Evolutionary conservation across 2,113 vertebrate species (phyloP), one percentile per base, ranked within the genome.

Genomic region (Corythaeola cristata): DNA sequence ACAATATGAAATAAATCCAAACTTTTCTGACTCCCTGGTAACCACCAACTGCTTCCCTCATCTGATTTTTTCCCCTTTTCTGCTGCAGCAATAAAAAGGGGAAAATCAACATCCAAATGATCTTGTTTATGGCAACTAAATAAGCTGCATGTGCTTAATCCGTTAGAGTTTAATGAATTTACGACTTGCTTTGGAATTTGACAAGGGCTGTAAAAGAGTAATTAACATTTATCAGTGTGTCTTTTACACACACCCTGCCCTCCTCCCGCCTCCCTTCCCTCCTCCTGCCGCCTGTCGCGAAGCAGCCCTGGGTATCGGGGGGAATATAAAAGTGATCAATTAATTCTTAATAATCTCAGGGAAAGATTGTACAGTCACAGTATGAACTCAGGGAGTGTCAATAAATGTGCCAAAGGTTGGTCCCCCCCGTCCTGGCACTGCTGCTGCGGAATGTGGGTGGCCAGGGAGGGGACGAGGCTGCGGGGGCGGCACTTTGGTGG

Each of bases 121-220:
- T 98, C 98, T 98, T 98, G 98, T 98, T 98, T 98, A 98, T 98
- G 98, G 98, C 64, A 35, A 98, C 97, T 98, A 98, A 98, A 98
- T 98, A 98, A 98, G 98, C 98, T 98, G 98, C 97, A 97, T 97
- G 97, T 97, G 98, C 98, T 98, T 98, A 98, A 98, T 98, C 98
- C 97, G 95, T 98, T 96, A 87, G 96, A 98, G 98, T 97, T 98
- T 98, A 98, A 98, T 98, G 98, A 98, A 98, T 98, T 98, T 98
- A 98, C 66, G 82, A 97, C 98, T 98, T 98, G 97, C 97, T 98
- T 98, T 98, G 98, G 98, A 98, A 98, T 98, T 98, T 98, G 98
- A 98, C 98, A 98, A 97, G 98, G 97, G 98, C 96, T 96, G 95
- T 98, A 98, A 98, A 98, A 98, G 97, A 98, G 97, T 97, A 98